Evolutionary conservation across 2,797 vertebrate genomes (phyloP), one percentile per base, ranked within the genome.

Genomic region (Parauchenoglanis punctatus): DNA sequence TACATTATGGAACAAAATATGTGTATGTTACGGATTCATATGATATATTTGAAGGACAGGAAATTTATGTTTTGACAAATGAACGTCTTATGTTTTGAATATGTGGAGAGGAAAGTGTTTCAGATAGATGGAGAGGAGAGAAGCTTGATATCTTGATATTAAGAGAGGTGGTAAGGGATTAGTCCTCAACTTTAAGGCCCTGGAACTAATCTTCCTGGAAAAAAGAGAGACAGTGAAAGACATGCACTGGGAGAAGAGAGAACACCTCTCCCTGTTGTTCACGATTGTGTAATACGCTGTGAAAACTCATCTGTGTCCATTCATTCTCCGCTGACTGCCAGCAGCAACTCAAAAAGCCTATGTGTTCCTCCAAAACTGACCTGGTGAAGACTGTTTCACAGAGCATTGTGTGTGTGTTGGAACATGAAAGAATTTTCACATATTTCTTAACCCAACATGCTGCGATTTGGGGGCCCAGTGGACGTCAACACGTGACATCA

Each of bases 131-230:
- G 25, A 15, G 8, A 67, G 8, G n/a, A 46, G 73, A 84, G 17
- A 87, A 83, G 80, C n/a, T 61, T 54, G 7, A 84, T 13, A 84
- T 86, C 61, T 80, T 84, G 35, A 83, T 25, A 73, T 84, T 68
- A 44, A 65, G 31, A 68, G 58, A 88, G 61, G 40, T 83, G n/a
- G 28, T 83, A 67, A 68, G 46, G 63, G 61, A 83, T 31, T 72
- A 56, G 8, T 52, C 61, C 3, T 85, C n/a, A 18, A 75, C 35
- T 85, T 89, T 86, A 88, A 87, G 81, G 20, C 49, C 61, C 83
- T 86, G 83, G 49, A 90, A 88, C 75, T 82, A 89, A 90, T 88
- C 52, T 77, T 77, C 67, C 80, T 73, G 52, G 70, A 89, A 44
- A 75, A 87, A 81, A 83, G 40, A 68, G 54, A 56, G n/a, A 63